Conservation (phyloP, 2,888 invertebrate species). For the Andrena camellia region DNA sequence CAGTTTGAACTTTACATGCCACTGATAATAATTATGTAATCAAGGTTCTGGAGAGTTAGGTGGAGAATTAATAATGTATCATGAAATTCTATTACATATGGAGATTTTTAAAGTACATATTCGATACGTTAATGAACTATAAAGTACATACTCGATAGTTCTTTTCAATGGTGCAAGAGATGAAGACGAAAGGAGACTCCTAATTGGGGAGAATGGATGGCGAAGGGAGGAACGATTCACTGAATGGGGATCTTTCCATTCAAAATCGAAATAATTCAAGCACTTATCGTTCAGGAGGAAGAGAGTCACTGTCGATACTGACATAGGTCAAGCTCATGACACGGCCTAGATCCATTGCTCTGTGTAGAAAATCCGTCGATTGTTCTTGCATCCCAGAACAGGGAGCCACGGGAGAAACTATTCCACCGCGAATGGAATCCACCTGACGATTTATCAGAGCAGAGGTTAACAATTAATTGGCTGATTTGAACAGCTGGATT, state of each 20-base stretch:
- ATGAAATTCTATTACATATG: no score
- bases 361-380: constrained; percentile 20
- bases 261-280: constrained; percentile 16
- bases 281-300: constrained; percentile 16
- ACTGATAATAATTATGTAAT: no score
- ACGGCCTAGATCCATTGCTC: constrained; percentile 58
- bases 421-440: constrained; percentile 1
- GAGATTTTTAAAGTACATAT: no score
- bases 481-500: not conserved
- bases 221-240: no score
- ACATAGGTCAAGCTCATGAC: constrained; percentile 77
- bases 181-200: no score
- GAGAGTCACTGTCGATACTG: constrained; percentile 58
- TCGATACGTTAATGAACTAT: no score
- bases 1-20: no score
- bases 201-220: no score
- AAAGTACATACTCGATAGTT: no score
- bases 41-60: no score
- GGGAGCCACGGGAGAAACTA: constrained; percentile 20
- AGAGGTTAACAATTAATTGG: not conserved
- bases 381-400: not conserved
- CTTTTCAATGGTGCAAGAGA: no score
- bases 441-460: not conserved
- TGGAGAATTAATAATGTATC: no score
- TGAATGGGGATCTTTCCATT: not conserved